Evolutionary conservation across 1,140 invertebrate genomes (phyloP).

Genomic region (Drosophila neocordata): DNA sequence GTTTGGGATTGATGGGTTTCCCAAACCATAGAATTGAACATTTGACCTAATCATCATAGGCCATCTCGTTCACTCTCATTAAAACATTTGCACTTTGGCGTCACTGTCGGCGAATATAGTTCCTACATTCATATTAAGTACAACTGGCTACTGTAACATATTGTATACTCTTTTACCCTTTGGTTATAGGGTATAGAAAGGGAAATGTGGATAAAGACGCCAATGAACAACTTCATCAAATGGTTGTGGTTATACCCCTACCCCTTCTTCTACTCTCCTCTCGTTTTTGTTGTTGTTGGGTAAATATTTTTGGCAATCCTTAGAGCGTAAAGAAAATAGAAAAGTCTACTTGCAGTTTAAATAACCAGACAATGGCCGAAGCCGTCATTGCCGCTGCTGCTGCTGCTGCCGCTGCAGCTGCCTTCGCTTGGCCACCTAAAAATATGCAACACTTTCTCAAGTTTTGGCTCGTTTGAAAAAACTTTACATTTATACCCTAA

Average conservation of each 20-base stretch:
- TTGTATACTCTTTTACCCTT: too few species aligned
- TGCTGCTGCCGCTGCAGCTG: neutral
- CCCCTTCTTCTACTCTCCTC: neutral
- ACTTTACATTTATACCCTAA: slow-evolving; percentile 1
- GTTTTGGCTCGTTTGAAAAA: slow-evolving; percentile 17
- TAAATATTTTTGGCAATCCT: slow-evolving; percentile 66
- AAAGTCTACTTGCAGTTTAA: slow-evolving; percentile 57
- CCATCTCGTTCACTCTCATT: too few species aligned
- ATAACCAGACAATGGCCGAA: slow-evolving; percentile 47
- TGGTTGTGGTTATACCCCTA: slow-evolving; percentile 49
- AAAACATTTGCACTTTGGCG: too few species aligned
- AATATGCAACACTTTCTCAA: slow-evolving; percentile 76
- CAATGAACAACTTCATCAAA: slow-evolving; percentile 69
- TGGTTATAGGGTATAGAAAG: neutral
- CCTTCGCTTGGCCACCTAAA: slow-evolving; percentile 45
- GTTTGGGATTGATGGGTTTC: too few species aligned
- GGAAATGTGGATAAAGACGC: slow-evolving; percentile 6
- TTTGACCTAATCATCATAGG: too few species aligned
- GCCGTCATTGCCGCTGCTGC: neutral
- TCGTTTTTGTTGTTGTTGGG: slow-evolving; percentile 30
- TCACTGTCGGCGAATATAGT: too few species aligned
- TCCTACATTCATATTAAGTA: too few species aligned
- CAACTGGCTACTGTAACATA: too few species aligned
- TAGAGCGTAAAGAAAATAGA: slow-evolving; percentile 61
- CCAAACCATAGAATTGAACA: too few species aligned